Base-by-base conservation (phyloP, 2,888 invertebrate species). In the Sacculina carcini region DNA sequence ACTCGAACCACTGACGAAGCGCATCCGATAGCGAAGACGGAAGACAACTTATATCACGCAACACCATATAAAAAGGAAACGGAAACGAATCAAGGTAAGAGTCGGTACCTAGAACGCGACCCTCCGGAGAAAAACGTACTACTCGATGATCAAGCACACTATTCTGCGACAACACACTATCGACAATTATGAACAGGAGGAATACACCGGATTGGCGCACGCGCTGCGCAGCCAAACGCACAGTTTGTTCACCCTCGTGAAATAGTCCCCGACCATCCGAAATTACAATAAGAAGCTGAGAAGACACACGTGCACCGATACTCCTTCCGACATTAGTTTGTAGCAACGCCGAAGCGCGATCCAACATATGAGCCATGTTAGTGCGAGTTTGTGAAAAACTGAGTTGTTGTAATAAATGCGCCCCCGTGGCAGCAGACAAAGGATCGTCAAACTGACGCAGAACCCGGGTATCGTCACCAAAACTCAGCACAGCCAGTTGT, bases 1-100 rank as follows among this genome's bases (percentile, higher is more conserved):
- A 69, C 70, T 99, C 96, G 65, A 99, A 98, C 98, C 98, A 99
- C 63, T 99, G 96, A 53, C 94, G 69, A 55, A 99, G 71, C 1
- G 96, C 94, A 65, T 98, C 94, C 59, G 94, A 86, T 28, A 99
- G 70, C 2, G 92, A 85, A 32, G 75, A 72, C 0, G 98, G 96
- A 53, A 99, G 67, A 26, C 80, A 77, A 55, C 77, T 76, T 60
- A 94, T 77, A 62, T 96, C 87, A 53, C 86, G 69, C 28, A 99
- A 73, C 60, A 98, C 81, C 48, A 98, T 74, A 66, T 98, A 99
- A 70, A 87, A 96, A 0, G 94, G 92, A 66, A 99, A 98, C 1
- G 98, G 98, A 67, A 99, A 99, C 47, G 75, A 75, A 61, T 94
- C 92, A 71, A 99, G 76, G 64, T 96, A 96, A 0, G 80, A 76